Evolutionary conservation across 2,797 vertebrate genomes (phyloP), one percentile per base, ranked within the genome.

Genomic region (Myotis daubentonii): DNA sequence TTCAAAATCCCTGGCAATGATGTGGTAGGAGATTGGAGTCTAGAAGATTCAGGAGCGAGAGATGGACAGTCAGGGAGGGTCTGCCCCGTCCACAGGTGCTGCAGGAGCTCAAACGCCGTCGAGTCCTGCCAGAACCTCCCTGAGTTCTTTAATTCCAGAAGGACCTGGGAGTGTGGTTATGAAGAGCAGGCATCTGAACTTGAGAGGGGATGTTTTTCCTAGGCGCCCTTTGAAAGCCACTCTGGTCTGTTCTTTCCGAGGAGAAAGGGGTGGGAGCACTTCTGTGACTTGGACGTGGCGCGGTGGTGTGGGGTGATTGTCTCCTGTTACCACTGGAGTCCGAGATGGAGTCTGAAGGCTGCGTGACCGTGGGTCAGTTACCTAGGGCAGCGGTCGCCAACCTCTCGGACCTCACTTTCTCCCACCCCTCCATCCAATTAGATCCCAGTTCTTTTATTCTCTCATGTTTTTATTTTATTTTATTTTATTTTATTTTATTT

Each of bases 11-110:
- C 22, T 55, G 22, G 22, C 22, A n/a, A 20, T 41, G 22, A 22
- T 70, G 49, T n/a, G 12, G 23, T 22, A 23, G 36, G 30, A n/a
- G 36, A 4, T 6, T 16, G 22, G 41, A 65, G 65, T 84, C 71
- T 62, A 91, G 66, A 81, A 82, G 78, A 38, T 89, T 93, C 38
- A 47, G 55, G 15, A 49, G 36, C 36, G 22, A 57, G 74, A 41
- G 41, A 25, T 22, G 4, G 20, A 2, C 33, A 4, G 15, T 17
- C 22, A 49, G 38, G 30, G 23, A 13, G 9, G 51, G 0, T 11
- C n/a, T 33, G 17, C 11, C 5, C 4, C 5, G 0, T 17, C 8
- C 2, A 76, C 17, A 72, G 20, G 3, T 25, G 17, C 1, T 17
- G 55, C n/a, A 13, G 33, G 2, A 66, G 72, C 13, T 51, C n/a